Evolutionary conservation across 2,113 vertebrate genomes (phyloP).

Genomic region (Xenopus laevis): DNA sequence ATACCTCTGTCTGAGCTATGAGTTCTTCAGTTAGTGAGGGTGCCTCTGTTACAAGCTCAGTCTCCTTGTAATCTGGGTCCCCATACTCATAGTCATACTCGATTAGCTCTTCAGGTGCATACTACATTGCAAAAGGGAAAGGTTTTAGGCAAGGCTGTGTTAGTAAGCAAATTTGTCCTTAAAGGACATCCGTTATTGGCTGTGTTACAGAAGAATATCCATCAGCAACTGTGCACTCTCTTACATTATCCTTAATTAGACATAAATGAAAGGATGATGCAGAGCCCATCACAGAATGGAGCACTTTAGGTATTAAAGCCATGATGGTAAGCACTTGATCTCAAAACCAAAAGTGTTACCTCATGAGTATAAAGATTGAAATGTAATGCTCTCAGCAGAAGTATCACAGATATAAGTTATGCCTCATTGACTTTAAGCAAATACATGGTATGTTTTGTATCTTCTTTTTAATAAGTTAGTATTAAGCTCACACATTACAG

Average conservation of each 20-base stretch:
- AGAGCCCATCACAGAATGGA: neutral
- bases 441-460: too few relatives aligned
- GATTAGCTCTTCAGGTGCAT: conserved; percentile 82
- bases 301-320: too few relatives aligned
- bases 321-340: too few relatives aligned
- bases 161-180: conserved; percentile 47
- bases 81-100: conserved; percentile 95
- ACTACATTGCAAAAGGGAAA: conserved; percentile 76
- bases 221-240: neutral
- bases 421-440: too few relatives aligned
- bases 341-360: too few relatives aligned
- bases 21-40: conserved; percentile 74
- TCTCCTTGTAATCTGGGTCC: conserved; percentile 78
- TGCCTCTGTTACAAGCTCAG: conserved; percentile 73
- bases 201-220: neutral
- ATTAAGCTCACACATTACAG: too few relatives aligned
- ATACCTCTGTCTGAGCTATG: conserved; percentile 90
- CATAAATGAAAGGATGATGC: neutral
- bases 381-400: too few relatives aligned
- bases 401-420: too few relatives aligned
- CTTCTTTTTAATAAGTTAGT: too few relatives aligned
- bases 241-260: neutral
- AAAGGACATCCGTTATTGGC: neutral
- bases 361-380: too few relatives aligned
- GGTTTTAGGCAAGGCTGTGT: conserved; percentile 63